phyloP scores from a whole-genome alignment of 1,140 invertebrate genomes.

The Zaprionus camerounensis region DNA sequence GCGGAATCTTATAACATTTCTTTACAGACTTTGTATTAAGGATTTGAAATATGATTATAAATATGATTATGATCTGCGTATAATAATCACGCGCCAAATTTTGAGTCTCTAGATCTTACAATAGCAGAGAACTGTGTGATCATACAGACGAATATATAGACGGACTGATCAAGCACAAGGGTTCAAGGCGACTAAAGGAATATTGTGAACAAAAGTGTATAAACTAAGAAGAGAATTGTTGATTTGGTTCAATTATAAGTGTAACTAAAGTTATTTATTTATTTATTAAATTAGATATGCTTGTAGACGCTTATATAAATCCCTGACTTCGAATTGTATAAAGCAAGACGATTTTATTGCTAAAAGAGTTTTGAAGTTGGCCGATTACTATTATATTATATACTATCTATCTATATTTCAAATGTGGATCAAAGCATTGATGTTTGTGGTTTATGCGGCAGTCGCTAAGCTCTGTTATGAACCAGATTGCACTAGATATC shows the following conservation, averaged over 20 bases:
- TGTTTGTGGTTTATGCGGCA: neutral
- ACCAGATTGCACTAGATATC: neutral
- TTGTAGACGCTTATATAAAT: neutral
- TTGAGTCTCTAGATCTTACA: no score
- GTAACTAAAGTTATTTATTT: neutral
- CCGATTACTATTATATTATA: no score
- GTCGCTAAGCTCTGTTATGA: neutral
- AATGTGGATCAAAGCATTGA: neutral
- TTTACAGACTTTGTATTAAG: no score
- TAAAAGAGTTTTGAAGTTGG: neutral
- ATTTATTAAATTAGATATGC: neutral
- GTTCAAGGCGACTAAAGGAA: no score
- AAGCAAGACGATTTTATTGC: neutral
- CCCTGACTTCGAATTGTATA: neutral
- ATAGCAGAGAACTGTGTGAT: no score
- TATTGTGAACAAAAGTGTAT: no score
- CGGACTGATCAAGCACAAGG: no score
- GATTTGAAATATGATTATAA: no score
- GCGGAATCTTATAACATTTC: no score
- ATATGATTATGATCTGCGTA: no score
- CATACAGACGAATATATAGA: no score
- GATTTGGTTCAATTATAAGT: neutral
- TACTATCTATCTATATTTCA: neutral
- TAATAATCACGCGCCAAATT: no score
- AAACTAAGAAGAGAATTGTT: neutral